A percentile compares a stretch with the other conserved stretches of the same genome.
These are phyloP conservation scores for Euglossa dilemma DNA, from an alignment of 1,140 invertebrate genomes.

Conservation along the genomic window DNA sequence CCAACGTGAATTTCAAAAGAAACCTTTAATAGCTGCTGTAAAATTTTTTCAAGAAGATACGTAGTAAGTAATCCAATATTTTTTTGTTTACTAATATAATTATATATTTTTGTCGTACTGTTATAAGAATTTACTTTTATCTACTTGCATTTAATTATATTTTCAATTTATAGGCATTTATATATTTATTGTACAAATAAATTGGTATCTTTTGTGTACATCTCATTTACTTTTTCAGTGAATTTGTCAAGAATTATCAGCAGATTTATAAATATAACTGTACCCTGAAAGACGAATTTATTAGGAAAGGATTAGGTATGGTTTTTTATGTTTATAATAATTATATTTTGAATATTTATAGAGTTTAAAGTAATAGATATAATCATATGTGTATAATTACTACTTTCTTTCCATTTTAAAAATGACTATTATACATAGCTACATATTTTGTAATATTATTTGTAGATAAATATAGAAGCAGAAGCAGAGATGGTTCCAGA, in stretches of 20 bases:
- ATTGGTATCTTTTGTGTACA: neutral
- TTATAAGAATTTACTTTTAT: neutral
- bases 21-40: constrained; percentile 88
- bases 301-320: constrained; percentile 90
- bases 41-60: constrained; percentile 92
- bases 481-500: constrained; percentile 81
- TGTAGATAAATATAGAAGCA: constrained; percentile 84
- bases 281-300: constrained; percentile 89
- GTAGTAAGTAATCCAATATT: constrained; percentile 85
- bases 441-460: constrained; percentile 54
- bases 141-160: constrained; percentile 40
- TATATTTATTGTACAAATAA: constrained; percentile 18
- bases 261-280: constrained; percentile 90
- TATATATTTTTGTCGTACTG: neutral
- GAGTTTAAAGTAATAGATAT: neutral
- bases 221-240: constrained; percentile 84
- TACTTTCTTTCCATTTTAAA: constrained; percentile 11
- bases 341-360: constrained; percentile 57
- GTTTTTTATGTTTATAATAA: constrained; percentile 62
- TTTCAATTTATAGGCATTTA: constrained; percentile 44
- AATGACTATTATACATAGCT: constrained; percentile 22
- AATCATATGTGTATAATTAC: neutral
- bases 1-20: constrained; percentile 84
- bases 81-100: too few species aligned
- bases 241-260: constrained; percentile 88